Evolutionary conservation across 2,888 invertebrate species (phyloP), one percentile per base, ranked within the genome.

Genomic region (Eugnorisma glareosa): DNA sequence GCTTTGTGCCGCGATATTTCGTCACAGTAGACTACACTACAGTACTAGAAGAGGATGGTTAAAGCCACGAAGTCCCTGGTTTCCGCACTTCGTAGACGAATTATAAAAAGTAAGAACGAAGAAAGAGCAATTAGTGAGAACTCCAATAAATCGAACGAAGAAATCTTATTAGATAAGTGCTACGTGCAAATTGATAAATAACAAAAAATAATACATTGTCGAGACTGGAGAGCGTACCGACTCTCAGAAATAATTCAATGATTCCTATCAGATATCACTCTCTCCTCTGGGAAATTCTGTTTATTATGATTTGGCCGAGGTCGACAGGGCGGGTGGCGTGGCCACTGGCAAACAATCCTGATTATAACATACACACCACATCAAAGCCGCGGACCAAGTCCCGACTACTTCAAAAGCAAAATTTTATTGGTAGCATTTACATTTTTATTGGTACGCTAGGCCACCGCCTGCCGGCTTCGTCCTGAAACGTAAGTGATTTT

Each of bases 401-500:
- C 91, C 90, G 91, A 91, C 92, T 92, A 93, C 94, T 94, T 96
- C 95, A 96, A 96, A 95, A 96, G 95, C 95, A 95, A 95, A 94
- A 94, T 95, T 95, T 95, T 96, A 96, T 96, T 95, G 94, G 92
- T 90, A 92, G 89, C 91, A 96, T 96, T 96, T 96, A 96, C 96
- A 96, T 96, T 95, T 96, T 96, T 96, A 96, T 96, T 96, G 96
- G 94, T 93, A 93, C 93, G 93, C 94, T 94, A 96, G 96, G 96
- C 95, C 96, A 95, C 94, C 94, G 93, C 92, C 93, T 93, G 95
- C 92, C 91, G 91, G 89, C 89, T 92, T 90, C 91, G 93, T 91
- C 93, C 94, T 94, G 94, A 95, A 94, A 95, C 96, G 96, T 96
- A 96, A 96, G 96, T 96, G 96, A 96, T 96, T 96, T 96, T 96